These are phyloP conservation scores for Dendropsophus ebraccatus DNA, from an alignment of 2,113 vertebrate species.

Conservation along the genomic window DNA sequence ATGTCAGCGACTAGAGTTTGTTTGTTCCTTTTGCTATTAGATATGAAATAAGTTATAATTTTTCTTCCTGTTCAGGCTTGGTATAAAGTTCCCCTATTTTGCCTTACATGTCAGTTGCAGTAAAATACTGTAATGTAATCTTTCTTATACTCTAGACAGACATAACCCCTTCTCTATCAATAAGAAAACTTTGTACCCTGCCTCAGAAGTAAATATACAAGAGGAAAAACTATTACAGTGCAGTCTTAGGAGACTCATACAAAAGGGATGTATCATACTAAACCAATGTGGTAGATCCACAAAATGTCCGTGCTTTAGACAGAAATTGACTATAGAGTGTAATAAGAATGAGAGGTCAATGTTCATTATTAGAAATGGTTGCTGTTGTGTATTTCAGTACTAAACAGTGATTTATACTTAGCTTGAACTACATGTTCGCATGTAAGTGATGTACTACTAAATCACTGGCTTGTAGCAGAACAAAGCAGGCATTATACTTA, in stretches of 20 bases:
- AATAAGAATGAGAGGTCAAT: slow-evolving; percentile 3
- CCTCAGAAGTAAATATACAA: not conserved
- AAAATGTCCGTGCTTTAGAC: slow-evolving; percentile 8
- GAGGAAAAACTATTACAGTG: slow-evolving; percentile 6
- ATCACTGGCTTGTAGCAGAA: not conserved
- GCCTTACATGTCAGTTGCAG: not conserved
- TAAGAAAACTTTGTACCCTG: not conserved
- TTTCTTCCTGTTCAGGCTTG: not conserved
- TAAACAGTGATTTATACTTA: slow-evolving; percentile 26
- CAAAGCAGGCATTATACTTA: not conserved
- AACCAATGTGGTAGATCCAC: slow-evolving; percentile 24
- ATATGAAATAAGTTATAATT: not conserved
- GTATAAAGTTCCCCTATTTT: not conserved
- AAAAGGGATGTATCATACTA: slow-evolving; percentile 19
- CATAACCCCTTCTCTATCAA: slow-evolving; percentile 8
- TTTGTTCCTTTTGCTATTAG: not conserved
- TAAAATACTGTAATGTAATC: not conserved
- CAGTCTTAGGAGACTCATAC: slow-evolving; percentile 10
- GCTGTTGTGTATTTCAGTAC: not conserved
- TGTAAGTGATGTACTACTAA: not conserved
- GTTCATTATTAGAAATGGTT: slow-evolving; percentile 19
- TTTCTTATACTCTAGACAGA: slow-evolving; percentile 9
- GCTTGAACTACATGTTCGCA: not conserved
- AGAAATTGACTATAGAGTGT: slow-evolving; percentile 4
- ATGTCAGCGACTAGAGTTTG: too few relatives aligned